phyloP scores from a whole-genome alignment of 2,888 invertebrate species.

The Balanococcus diminutus region DNA sequence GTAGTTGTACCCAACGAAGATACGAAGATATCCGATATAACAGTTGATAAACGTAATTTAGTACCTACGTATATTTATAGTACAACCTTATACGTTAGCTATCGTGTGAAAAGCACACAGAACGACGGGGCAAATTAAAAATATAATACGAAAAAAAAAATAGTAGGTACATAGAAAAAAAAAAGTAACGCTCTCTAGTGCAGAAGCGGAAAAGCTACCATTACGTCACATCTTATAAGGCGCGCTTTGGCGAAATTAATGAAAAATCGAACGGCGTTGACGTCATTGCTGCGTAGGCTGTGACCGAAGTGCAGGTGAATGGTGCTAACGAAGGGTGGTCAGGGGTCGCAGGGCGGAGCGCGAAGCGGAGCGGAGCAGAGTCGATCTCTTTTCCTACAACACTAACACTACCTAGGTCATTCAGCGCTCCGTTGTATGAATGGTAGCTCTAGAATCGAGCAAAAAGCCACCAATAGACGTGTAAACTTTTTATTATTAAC shows the following conservation, averaged over 20 bases:
- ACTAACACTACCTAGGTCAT: constrained; percentile 22
- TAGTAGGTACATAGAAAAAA: not conserved
- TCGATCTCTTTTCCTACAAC: not conserved
- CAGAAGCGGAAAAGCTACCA: not conserved
- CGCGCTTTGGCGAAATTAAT: constrained; percentile 42
- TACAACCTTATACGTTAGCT: too few relatives aligned
- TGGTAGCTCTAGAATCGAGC: constrained; percentile 16
- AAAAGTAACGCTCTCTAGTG: constrained; percentile 7
- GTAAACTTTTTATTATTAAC: not conserved
- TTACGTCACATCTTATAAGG: constrained; percentile 27
- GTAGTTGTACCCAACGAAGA: too few relatives aligned
- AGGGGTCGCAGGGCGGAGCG: too few relatives aligned
- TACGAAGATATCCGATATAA: too few relatives aligned
- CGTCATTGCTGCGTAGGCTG: constrained; percentile 51
- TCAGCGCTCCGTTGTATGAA: constrained; percentile 13
- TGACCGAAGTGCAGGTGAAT: constrained; percentile 9
- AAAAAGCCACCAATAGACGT: not conserved
- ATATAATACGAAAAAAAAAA: not conserved
- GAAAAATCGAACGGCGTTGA: constrained; percentile 51
- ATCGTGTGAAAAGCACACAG: too few relatives aligned
- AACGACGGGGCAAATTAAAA: too few relatives aligned
- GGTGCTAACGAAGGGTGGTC: too few relatives aligned
- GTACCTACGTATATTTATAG: too few relatives aligned
- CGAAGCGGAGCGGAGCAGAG: not conserved
- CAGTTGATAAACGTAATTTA: too few relatives aligned